Base-by-base conservation (phyloP, 1,140 invertebrate genomes). In the Sycophila sp. region DNA sequence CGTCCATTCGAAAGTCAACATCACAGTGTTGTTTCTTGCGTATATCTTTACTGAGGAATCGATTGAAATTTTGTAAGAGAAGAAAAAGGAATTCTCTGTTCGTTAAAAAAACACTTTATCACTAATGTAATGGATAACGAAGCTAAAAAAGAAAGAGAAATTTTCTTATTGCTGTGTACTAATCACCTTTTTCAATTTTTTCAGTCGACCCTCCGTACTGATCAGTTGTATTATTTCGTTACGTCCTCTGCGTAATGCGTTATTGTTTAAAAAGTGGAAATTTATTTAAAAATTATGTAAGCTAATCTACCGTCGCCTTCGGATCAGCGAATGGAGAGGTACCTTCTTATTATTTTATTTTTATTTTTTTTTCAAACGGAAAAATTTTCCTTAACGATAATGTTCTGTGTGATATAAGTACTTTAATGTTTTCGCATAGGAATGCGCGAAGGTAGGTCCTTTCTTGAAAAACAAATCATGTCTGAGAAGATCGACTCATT, bases 401-500 rank as follows among this genome's bases (percentile, higher is more conserved):
- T 24, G 13, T 53, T 55, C 13, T 42, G 40, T 69, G 58, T 69
- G 58, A 69, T 63, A 55, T 69, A 69, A 34, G 47, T 49, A 38
- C 47, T 38, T 67, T 30, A 53, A 49, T 60, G 32, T 69, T 28
- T 47, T 55, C 34, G 26, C 10, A 30, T 55, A 32, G 13, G 55
- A 11, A 55, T 28, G 34, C 32, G 28, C 24, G 19, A 69, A 69
- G 58, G 67, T 69, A 69, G 67, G 58, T 69, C n/a, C n/a, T 69
- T 51, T n/a, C 5, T 62, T 32, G 28, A 42, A n/a, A n/a, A n/a
- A n/a, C n/a, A n/a, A 32, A 63, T 69, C 49, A 69, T 62, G 42
- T 17, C 5, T 19, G 32, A 24, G 1, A 28, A 60, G 26, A 60
- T 6, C 36, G 6, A 42, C 38, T 55, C 34, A 62, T n/a, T n/a